phyloP scores from a whole-genome alignment of 2,888 invertebrate genomes.

The Macrosiphum euphorbiae region DNA sequence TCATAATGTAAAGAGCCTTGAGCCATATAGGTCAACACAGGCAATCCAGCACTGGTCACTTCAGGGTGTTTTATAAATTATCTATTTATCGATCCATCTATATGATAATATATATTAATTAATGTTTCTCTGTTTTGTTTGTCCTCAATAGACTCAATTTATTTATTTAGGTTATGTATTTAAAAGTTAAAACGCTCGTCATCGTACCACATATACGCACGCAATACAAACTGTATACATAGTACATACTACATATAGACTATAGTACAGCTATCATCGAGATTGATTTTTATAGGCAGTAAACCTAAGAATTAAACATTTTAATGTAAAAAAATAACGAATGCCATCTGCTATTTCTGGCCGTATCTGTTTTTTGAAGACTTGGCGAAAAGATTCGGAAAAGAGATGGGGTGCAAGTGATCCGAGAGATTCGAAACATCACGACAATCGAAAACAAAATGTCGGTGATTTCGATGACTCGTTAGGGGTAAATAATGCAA shows the following conservation, averaged over 20 bases:
- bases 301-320: not conserved
- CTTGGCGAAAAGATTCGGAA: not conserved
- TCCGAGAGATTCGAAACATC: not conserved
- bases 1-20: not conserved
- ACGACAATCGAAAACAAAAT: not conserved
- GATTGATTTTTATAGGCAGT: not conserved
- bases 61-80: not conserved
- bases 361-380: not conserved
- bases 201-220: not conserved
- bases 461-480: not conserved
- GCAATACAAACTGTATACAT: not conserved
- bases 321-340: not conserved
- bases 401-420: not conserved
- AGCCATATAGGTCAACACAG: not conserved
- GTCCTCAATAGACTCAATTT: too few relatives aligned
- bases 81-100: too few relatives aligned
- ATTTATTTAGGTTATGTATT: not conserved
- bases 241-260: too few relatives aligned
- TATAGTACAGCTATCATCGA: not conserved
- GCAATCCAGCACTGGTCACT: not conserved
- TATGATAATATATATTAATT: not conserved
- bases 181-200: not conserved
- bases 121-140: too few relatives aligned
- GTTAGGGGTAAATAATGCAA: not conserved
- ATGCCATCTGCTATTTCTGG: not conserved